Percentiles rank a stretch among this genome's conserved stretches.
These are phyloP conservation scores for Erebia palarica DNA, from an alignment of 2,888 invertebrate species.

Conservation along the genomic window DNA sequence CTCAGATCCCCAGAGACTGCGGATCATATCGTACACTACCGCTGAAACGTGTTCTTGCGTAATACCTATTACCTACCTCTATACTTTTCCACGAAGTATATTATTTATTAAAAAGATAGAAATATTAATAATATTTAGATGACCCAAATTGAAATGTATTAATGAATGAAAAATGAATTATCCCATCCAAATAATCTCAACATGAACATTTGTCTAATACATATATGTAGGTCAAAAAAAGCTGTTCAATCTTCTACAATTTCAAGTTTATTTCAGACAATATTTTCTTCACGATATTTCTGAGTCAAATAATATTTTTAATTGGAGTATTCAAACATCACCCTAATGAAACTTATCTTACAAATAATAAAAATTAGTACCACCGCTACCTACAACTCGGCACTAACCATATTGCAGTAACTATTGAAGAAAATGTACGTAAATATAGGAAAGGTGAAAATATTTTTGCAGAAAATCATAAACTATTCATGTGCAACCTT, in stretches of 20 bases:
- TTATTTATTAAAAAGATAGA: not conserved
- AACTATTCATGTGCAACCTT: slow-evolving; percentile 27
- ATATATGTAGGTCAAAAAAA: not conserved
- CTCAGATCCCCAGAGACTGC: slow-evolving; percentile 57
- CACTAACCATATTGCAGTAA: not conserved
- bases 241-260: not conserved
- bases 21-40: slow-evolving; percentile 53
- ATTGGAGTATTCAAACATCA: no score
- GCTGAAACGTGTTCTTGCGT: slow-evolving; percentile 32
- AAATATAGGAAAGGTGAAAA: slow-evolving; percentile 13
- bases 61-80: slow-evolving; percentile 14
- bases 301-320: not conserved
- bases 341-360: not conserved
- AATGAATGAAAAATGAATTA: not conserved
- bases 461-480: slow-evolving; percentile 10
- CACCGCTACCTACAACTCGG: not conserved
- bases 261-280: no score
- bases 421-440: not conserved
- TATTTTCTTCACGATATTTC: not conserved
- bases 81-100: not conserved
- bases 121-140: not conserved
- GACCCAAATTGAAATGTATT: no score
- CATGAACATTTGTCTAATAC: not conserved
- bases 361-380: not conserved
- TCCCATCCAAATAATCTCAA: not conserved